phyloP scores from a whole-genome alignment of 2,797 vertebrate genomes.

The Gambelia wislizenii region DNA sequence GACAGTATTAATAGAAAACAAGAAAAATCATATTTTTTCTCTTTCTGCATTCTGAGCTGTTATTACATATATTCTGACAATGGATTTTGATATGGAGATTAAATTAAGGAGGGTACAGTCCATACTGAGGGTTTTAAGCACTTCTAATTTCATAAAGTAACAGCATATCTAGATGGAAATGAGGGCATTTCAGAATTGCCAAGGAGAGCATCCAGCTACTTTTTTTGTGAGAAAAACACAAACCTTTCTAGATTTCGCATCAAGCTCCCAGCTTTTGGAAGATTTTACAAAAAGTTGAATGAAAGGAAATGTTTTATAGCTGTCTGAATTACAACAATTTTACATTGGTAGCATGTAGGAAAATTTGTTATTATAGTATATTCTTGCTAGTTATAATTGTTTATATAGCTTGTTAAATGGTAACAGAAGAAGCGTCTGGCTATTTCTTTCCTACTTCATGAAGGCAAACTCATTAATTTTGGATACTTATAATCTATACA shows the following conservation, averaged over 20 bases:
- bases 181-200: slow-evolving; percentile 62
- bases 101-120: slow-evolving; percentile 68
- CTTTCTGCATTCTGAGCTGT: slow-evolving; percentile 17
- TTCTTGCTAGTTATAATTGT: slow-evolving; percentile 23
- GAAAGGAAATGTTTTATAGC: slow-evolving; percentile 51
- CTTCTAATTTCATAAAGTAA: slow-evolving; percentile 69
- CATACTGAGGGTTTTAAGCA: slow-evolving; percentile 71
- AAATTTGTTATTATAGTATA: slow-evolving; percentile 4
- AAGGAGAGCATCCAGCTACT: slow-evolving; percentile 68
- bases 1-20: slow-evolving; percentile 48
- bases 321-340: slow-evolving; percentile 36
- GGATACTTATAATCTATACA: background rate
- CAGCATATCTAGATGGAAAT: slow-evolving; percentile 64
- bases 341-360: background rate
- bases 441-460: background rate
- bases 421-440: background rate
- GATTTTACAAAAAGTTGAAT: slow-evolving; percentile 66
- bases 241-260: slow-evolving; percentile 67
- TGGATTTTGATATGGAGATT: slow-evolving; percentile 67
- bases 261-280: slow-evolving; percentile 58
- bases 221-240: slow-evolving; percentile 70
- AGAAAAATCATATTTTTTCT: background rate
- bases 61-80: slow-evolving; percentile 37
- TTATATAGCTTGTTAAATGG: slow-evolving; percentile 15
- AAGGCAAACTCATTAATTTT: background rate